Evolutionary conservation across 2,797 vertebrate genomes (phyloP).

Genomic region (Pseudomugil tenellus): DNA sequence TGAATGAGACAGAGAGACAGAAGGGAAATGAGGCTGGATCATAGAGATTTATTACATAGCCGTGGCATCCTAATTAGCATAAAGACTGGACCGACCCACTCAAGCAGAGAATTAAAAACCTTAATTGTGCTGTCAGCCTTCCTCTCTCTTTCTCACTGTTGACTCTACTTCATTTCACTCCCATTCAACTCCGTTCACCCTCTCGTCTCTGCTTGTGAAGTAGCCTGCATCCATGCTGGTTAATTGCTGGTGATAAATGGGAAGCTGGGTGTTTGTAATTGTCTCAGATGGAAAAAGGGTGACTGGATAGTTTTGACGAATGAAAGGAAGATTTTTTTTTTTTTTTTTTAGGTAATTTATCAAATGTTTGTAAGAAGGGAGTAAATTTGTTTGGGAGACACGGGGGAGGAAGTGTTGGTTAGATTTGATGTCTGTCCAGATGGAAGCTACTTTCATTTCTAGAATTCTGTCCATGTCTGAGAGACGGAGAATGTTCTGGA

Average conservation of each 20-base stretch:
- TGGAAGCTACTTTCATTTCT: not conserved
- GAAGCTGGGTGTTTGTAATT: slow-evolving; percentile 86
- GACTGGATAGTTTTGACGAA: slow-evolving; percentile 29
- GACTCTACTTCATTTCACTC: slow-evolving; percentile 69
- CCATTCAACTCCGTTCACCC: slow-evolving; percentile 41
- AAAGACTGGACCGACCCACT: slow-evolving; percentile 97
- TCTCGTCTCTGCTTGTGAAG: slow-evolving; percentile 57
- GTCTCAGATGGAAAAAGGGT: slow-evolving; percentile 73
- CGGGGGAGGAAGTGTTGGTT: not conserved
- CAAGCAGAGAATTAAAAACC: slow-evolving; percentile 99
- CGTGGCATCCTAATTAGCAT: slow-evolving; percentile 93
- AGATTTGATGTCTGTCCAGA: slow-evolving; percentile 29
- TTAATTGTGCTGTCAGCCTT: slow-evolving; percentile 98
- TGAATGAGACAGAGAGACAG: slow-evolving; percentile 75
- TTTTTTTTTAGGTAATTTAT: slow-evolving; percentile 59
- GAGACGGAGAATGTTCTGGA: not conserved
- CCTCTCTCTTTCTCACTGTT: slow-evolving; percentile 73
- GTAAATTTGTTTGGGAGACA: slow-evolving; percentile 42
- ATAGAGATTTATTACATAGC: slow-evolving; percentile 95
- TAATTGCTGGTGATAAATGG: slow-evolving; percentile 90
- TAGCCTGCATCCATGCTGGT: slow-evolving; percentile 85
- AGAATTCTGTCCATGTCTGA: not conserved
- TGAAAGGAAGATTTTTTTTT: slow-evolving; percentile 23
- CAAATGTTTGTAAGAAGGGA: slow-evolving; percentile 54
- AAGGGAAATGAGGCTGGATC: slow-evolving; percentile 81